phyloP scores from a whole-genome alignment of 2,888 invertebrate species.

The Hipparchia semele region DNA sequence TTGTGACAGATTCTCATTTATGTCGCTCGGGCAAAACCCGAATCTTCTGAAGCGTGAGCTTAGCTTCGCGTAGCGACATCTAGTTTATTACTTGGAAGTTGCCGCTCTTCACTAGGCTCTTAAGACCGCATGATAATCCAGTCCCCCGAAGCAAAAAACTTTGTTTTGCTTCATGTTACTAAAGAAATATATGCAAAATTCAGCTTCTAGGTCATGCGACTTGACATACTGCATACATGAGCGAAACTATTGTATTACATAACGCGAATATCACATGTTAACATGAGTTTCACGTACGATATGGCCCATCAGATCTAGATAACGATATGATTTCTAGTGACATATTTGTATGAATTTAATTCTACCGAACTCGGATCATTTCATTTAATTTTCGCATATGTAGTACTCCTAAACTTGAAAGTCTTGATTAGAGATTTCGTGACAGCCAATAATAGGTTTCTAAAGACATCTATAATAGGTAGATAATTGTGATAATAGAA shows the following conservation, averaged over 20 bases:
- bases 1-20: too few species aligned
- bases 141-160: neutral
- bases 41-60: too few species aligned
- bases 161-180: neutral
- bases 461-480: too few species aligned
- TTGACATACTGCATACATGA: conserved; percentile 4
- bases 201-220: neutral
- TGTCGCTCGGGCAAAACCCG: too few species aligned
- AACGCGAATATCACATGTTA: neutral
- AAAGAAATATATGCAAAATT: neutral
- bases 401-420: too few species aligned
- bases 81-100: neutral
- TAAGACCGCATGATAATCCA: too few species aligned
- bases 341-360: neutral
- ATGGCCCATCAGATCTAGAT: conserved; percentile 8
- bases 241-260: neutral
- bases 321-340: neutral
- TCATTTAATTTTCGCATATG: neutral
- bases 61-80: neutral
- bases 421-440: too few species aligned
- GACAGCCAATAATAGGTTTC: too few species aligned
- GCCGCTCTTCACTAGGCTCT: too few species aligned
- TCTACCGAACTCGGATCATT: neutral
- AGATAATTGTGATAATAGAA: too few species aligned
- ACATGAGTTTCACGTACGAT: neutral